These are phyloP conservation scores for Gambusia affinis DNA, from an alignment of 2,113 vertebrate species.

Conservation along the genomic window DNA sequence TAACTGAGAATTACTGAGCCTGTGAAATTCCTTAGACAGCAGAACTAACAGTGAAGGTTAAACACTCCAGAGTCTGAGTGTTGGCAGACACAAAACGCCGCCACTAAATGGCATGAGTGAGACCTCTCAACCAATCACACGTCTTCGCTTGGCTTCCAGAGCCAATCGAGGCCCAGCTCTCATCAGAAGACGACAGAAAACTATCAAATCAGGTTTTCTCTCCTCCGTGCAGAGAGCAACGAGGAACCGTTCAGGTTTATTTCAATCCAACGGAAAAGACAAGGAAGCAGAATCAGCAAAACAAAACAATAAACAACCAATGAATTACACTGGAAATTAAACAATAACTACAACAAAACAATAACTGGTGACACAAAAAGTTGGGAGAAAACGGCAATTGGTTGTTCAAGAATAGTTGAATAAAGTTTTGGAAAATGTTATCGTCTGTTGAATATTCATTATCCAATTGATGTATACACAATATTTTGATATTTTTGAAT, in stretches of 20 bases:
- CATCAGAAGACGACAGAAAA: constrained; percentile 4
- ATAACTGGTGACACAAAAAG: too few species aligned
- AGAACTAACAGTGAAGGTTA: constrained; percentile 67
- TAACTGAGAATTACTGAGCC: constrained; percentile 62
- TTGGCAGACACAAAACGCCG: constrained; percentile 70
- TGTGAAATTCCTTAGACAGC: constrained; percentile 75
- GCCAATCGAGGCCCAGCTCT: constrained; percentile 12
- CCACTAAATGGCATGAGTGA: constrained; percentile 42
- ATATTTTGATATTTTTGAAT: too few species aligned
- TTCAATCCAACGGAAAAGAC: too few species aligned
- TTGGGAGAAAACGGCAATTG: too few species aligned
- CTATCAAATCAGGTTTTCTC: constrained; percentile 9
- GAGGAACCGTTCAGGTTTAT: background rate
- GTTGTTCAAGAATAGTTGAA: too few species aligned
- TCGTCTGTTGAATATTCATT: too few species aligned
- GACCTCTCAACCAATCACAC: constrained; percentile 45
- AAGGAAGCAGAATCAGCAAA: too few species aligned
- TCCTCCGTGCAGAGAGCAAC: background rate
- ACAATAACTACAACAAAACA: too few species aligned
- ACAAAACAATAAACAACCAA: too few species aligned
- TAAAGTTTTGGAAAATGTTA: too few species aligned
- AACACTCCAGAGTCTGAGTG: constrained; percentile 68
- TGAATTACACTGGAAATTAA: too few species aligned
- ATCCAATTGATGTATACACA: too few species aligned
- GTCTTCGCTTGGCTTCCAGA: constrained; percentile 2